Base-by-base conservation (phyloP, 2,888 invertebrate species). In the Rotaria sp. region DNA sequence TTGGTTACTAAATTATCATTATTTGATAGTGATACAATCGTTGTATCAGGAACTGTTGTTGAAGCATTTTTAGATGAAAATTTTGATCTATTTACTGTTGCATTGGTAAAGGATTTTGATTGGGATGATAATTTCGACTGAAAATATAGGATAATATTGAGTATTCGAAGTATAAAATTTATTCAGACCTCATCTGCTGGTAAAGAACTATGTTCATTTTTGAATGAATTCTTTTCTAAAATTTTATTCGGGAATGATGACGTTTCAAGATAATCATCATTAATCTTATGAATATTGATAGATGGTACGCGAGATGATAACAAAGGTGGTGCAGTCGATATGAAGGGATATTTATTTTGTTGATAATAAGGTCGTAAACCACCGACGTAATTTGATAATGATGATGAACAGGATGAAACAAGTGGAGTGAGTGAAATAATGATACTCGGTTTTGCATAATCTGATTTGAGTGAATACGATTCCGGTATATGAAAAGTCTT, bases 391-490 rank as follows among this genome's bases (percentile, higher is more conserved):
- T n/a, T 45, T 3, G 24, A 45, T n/a, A 10, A 41, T 26, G 75
- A n/a, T 45, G n/a, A 80, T n/a, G 45, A 13, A 80, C n/a, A 80
- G n/a, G 80, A 80, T 26, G 80, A 80, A 80, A 80, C n/a, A n/a
- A 80, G 24, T 80, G 80, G 41, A 26, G 80, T 24, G n/a, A 80
- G 5, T 45, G 80, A 80, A 45, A n/a, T 80, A 7, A 38, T 30
- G 45, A 26, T 80, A 45, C 4, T 26, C 13, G 45, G 35, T 2
- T 41, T 45, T 45, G 26, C 24, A 45, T 8, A 80, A 5, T 10
- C 41, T 26, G 80, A 24, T 80, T 38, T 45, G 10, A 80, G 45
- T 45, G 26, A 4, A 80, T 80, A n/a, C 8, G 45, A 80, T 15
- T 41, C 41, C 10, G 80, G 21, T 4, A 35, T 80, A 45, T 80